Percentiles rank a stretch among this genome's conserved stretches.
Conservation (phyloP, 2,888 invertebrate genomes). For the Acronicta alni region DNA sequence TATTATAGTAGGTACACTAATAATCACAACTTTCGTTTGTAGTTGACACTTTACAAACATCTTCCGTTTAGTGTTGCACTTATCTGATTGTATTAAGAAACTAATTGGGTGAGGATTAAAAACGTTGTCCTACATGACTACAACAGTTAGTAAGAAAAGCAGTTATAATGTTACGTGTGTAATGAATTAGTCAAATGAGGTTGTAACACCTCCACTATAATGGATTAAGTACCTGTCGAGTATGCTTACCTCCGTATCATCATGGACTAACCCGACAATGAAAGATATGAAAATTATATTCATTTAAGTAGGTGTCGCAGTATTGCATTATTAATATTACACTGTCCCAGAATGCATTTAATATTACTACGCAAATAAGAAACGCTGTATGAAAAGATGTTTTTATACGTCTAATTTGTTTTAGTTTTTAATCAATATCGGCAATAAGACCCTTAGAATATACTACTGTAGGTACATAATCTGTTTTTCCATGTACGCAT, state of each 20-base stretch:
- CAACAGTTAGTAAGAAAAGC: constrained; percentile 19
- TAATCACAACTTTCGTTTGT: constrained; percentile 67
- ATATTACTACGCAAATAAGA: no score
- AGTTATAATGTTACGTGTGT: constrained; percentile 16
- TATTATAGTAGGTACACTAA: constrained; percentile 51
- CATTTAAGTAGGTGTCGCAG: no score
- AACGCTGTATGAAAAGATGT: no score
- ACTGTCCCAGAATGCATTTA: no score
- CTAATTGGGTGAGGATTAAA: constrained; percentile 35
- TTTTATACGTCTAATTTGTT: no score
- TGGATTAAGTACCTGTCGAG: constrained; percentile 22
- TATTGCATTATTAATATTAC: no score
- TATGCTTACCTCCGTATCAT: background rate
- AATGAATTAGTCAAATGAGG: constrained; percentile 13
- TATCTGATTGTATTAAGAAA: constrained; percentile 40
- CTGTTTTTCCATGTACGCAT: no score
- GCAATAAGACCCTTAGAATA: no score
- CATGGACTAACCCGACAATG: background rate
- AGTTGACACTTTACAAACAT: constrained; percentile 62
- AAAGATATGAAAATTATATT: no score
- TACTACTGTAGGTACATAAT: no score
- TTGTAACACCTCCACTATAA: constrained; percentile 21
- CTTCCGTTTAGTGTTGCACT: constrained; percentile 40
- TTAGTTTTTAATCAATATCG: no score
- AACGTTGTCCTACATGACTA: constrained; percentile 15